A percentile compares a stretch with the other conserved stretches of the same genome.
Conservation (phyloP, 1,140 invertebrate species). For the Colletes latitarsis region DNA sequence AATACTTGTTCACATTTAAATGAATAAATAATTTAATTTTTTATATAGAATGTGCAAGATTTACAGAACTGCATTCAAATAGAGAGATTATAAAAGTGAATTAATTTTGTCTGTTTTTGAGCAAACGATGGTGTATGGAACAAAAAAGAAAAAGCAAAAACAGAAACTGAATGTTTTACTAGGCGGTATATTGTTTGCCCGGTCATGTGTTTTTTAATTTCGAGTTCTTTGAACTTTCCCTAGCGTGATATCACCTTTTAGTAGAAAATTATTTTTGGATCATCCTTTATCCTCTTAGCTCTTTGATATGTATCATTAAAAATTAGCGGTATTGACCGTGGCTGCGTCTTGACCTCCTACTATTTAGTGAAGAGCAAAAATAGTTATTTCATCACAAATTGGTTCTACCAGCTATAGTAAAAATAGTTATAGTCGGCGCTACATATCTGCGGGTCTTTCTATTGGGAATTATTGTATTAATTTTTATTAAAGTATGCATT, state of each 20-base stretch:
- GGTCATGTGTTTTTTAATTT: neutral
- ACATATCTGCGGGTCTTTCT: neutral
- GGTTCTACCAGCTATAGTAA: neutral
- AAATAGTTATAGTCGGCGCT: neutral
- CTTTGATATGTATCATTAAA: neutral
- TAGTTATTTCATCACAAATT: slow-evolving; percentile 1
- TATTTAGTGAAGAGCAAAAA: neutral
- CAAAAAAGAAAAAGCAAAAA: no score
- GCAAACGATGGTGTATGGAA: no score
- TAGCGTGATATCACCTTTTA: neutral
- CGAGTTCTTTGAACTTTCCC: neutral
- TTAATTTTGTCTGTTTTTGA: no score
- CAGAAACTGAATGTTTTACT: no score
- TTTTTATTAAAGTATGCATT: neutral
- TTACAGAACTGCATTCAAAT: no score
- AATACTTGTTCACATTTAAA: no score
- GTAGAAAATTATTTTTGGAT: neutral
- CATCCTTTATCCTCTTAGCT: no score
- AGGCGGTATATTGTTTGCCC: no score
- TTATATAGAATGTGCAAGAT: no score
- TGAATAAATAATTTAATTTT: no score
- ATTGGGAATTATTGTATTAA: neutral
- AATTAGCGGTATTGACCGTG: neutral
- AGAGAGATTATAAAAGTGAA: no score
- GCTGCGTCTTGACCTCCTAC: neutral